Base-by-base conservation (phyloP, 2,797 vertebrate species). In the Valencia hispanica region DNA sequence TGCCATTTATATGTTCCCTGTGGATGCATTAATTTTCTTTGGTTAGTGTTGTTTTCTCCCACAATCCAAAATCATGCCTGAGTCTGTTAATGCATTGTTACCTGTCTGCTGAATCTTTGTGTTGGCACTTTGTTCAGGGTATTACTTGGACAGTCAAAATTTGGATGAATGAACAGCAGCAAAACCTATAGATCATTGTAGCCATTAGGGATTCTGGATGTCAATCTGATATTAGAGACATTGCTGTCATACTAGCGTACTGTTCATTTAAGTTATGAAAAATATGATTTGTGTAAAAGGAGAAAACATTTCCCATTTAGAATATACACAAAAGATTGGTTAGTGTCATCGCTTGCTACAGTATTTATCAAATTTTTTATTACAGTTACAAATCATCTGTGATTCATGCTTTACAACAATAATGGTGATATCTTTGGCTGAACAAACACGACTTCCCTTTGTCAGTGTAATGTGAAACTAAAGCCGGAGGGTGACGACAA, bases 401-500 rank as follows among this genome's bases (percentile, higher is more conserved):
- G 85, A 87, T 78, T 89, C 79, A 84, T 53, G 30, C 43, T 61
- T 74, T 75, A 45, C 53, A 74, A 81, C 41, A 65, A 70, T 45
- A 34, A 53, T 45, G 47, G 47, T 73, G 78, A 78, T 55, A 78
- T 82, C 36, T 66, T 79, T 84, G 79, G 74, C 77, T 77, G 70
- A 80, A 79, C 75, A 89, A 86, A 78, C 83, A 45, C 61, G 9
- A 63, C 66, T 79, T 77, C 39, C 50, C 41, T 80, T 82, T 84
- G 81, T 82, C 63, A 68, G 27, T 77, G 41, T 75, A 84, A 88
- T 85, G 75, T 80, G 72, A 88, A 86, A 79, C 12, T 8, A 73
- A 71, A 79, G 55, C 69, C 77, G 69, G 88, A 84, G 86, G 84
- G 77, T 83, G 79, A 83, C 72, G 79, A 84, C 77, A 80, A 81